Base-by-base conservation (phyloP, 2,888 invertebrate genomes). In the Lathronympha strigana region DNA sequence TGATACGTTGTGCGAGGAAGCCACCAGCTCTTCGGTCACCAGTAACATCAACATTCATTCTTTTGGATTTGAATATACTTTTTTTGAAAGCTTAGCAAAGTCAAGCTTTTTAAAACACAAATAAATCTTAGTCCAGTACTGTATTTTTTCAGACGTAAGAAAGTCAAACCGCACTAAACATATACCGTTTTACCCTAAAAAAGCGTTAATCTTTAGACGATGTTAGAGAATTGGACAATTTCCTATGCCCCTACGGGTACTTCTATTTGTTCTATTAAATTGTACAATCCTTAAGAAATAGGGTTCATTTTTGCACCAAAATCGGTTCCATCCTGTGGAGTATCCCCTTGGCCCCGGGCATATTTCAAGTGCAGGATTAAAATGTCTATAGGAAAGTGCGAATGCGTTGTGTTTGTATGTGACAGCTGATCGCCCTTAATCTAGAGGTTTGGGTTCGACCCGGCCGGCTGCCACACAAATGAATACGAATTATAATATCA, bases 361-460 rank as follows among this genome's bases (percentile, higher is more conserved):
- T 89, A 90, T 88, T 90, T 91, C 88, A 91, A 91, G 89, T 82
- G 84, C 86, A 84, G 89, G 89, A 88, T 90, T 90, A 90, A 83
- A 85, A 78, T 81, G 84, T 84, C 81, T 82, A 80, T 81, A 76
- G 79, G 71, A 79, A 82, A 88, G 90, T 87, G 90, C 86, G 90
- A 91, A 88, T 84, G 82, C 81, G 80, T 79, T 82, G 77, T 85
- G 87, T 84, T 83, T 88, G 89, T 75, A 73, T 71, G 79, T 84
- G 91, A 89, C 91, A 89, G 81, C 76, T 79, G 86, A 88, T 86
- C 84, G 82, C 77, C 78, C 82, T 86, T 86, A 87, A 88, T 89
- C 87, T 86, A 81, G 72, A 69, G 78, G 58, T 51, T 63, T 47
- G 25, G 50, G 57, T 11, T 43, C 11, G 61, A 19, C 31, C 13